Conservation (phyloP, 2,797 vertebrate species). For the Phoxinus dragarum region DNA sequence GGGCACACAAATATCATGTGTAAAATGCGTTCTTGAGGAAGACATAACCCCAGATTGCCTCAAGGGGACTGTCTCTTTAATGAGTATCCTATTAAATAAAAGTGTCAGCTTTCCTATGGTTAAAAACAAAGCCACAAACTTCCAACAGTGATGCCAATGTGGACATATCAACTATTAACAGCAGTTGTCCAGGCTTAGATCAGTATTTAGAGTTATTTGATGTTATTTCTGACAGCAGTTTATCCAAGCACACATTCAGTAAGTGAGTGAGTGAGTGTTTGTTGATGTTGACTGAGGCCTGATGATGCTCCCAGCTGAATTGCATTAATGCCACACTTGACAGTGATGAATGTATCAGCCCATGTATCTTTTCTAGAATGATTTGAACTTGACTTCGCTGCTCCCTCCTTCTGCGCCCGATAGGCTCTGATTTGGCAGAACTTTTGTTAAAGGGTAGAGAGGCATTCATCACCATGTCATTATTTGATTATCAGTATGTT, state of each 20-base stretch:
- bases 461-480: conserved; percentile 28
- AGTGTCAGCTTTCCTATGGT: background rate
- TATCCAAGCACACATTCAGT: background rate
- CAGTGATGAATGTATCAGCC: conserved; percentile 38
- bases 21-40: background rate
- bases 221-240: conserved; percentile 4
- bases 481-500: conserved; percentile 24
- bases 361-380: conserved; percentile 11
- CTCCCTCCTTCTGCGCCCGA: conserved; percentile 20
- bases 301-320: conserved; percentile 6
- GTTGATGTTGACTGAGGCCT: background rate
- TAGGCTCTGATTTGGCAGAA: conserved; percentile 21
- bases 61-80: background rate
- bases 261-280: background rate
- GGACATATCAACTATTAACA: background rate
- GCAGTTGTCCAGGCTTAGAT: background rate
- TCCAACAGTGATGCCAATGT: background rate
- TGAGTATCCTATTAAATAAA: background rate
- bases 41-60: background rate
- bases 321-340: conserved; percentile 32
- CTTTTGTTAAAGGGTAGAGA: conserved; percentile 11
- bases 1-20: background rate
- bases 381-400: conserved; percentile 24
- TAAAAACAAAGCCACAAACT: background rate
- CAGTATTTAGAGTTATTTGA: background rate